Evolutionary conservation across 1,140 invertebrate genomes (phyloP).

Genomic region (Diplogasteroides magnus): DNA sequence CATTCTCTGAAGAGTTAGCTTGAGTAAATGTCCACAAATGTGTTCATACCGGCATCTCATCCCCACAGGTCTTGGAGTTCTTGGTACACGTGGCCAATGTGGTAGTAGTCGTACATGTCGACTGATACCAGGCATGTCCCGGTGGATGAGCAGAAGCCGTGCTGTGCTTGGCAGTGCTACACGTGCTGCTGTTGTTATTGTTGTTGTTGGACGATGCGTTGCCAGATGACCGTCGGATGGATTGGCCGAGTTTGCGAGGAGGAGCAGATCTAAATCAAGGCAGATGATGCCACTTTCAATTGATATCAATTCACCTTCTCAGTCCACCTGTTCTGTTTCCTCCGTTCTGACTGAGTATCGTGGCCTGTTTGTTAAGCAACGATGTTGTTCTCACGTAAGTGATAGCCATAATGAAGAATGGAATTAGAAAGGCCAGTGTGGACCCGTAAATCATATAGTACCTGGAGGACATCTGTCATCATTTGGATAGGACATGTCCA

Average conservation of each 20-base stretch:
- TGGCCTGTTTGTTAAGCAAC: slow-evolving; percentile 65
- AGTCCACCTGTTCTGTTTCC: slow-evolving; percentile 26
- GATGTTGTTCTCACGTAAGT: slow-evolving; percentile 84
- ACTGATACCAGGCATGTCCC: too few relatives aligned
- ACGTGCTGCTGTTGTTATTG: too few relatives aligned
- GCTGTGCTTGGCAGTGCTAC: too few relatives aligned
- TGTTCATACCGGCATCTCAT: too few relatives aligned
- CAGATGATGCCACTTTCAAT: background rate
- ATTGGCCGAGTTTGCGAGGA: background rate
- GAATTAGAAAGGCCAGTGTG: slow-evolving; percentile 90
- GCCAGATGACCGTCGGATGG: background rate
- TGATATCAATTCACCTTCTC: background rate
- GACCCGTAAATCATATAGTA: slow-evolving; percentile 85
- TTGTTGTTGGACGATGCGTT: slow-evolving; percentile 4
- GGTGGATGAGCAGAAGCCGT: too few relatives aligned
- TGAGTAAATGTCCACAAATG: too few relatives aligned
- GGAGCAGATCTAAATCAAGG: background rate
- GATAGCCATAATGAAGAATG: slow-evolving; percentile 83
- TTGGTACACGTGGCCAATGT: too few relatives aligned
- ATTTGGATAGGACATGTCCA: background rate
- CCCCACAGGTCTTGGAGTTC: too few relatives aligned
- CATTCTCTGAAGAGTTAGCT: too few relatives aligned
- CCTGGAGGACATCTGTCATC: slow-evolving; percentile 67
- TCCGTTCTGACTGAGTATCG: slow-evolving; percentile 36
- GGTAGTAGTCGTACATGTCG: too few relatives aligned